Evolutionary conservation across 1,140 invertebrate species (phyloP), one percentile per base, ranked within the genome.

Genomic region (Augochlora pura): DNA sequence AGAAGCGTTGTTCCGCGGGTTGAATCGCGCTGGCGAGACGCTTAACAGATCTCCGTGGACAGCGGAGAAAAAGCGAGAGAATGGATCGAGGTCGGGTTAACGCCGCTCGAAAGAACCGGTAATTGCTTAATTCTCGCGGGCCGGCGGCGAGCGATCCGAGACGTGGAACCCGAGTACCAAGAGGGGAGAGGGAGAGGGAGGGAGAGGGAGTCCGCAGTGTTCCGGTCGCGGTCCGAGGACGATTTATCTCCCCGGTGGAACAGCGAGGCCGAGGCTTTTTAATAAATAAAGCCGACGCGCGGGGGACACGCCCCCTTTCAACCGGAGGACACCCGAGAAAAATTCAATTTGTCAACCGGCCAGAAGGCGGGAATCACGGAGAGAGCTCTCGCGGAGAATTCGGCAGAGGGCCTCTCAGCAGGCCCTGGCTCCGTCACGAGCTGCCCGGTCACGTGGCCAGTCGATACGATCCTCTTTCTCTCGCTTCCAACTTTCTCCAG

Each of bases 271-370:
- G 23, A 10, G 42, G 46, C 63, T 72, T 80, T 85, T 85, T 72
- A 84, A 84, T 84, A 84, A 85, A 73, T 73, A 84, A 84, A 84
- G 18, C 38, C 54, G 32, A 54, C n/a, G 39, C 68, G 25, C 12
- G 64, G 42, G 8, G 23, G 54, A 42, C 14, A 73, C 52, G 4
- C 32, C 38, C 7, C 57, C 32, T 46, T 66, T 8, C 49, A 8
- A 59, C 9, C 52, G 39, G 23, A 18, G 39, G 27, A 82, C 80
- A 59, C 54, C 32, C 8, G 59, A 83, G 76, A 57, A 80, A 70
- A 83, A 79, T 83, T 79, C 76, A 83, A 84, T 84, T 84, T 80
- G 76, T 79, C 76, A 74, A 12, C n/a, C n/a, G 16, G 49, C 16
- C 27, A 32, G 57, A 52, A 60, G 59, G 16, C 42, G 32, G 7